Evolutionary conservation across 2,113 vertebrate genomes (phyloP), one percentile per base, ranked within the genome.

Genomic region (Nothoprocta perdicaria): DNA sequence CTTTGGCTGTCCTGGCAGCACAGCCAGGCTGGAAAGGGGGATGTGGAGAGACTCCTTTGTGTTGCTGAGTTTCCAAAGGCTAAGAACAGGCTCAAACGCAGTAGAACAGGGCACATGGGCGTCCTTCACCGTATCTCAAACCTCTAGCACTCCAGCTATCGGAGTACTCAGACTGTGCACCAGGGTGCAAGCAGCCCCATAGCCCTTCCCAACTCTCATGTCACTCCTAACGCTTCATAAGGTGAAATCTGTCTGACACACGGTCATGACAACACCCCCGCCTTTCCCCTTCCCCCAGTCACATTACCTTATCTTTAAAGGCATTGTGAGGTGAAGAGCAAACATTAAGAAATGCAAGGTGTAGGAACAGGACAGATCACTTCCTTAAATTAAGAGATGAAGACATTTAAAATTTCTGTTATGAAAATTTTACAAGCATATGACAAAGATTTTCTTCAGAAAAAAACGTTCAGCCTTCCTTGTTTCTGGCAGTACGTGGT

Each of bases 251-350:
- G 81, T 33, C 3, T 84, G 38, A 46, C 53, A 55, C 71, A 19
- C 6, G 38, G 41, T 55, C 16, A 31, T 0, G 31, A 74, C 62
- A 53, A 23, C 21, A 2, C 33, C 10, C 48, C 10, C 27, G 16
- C 14, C 5, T 50, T 27, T 55, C n/a, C 2, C 0, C 1, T 78
- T 86, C 57, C 8, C 40, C 12, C 13, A 45, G 2, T 14, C 31
- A 38, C 11, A 14, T 11, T 50, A 62, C 18, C 45, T 71, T 29
- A 35, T 10, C n/a, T 82, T 43, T 27, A 0, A 9, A 18, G 55
- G 29, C 60, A 53, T 31, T 52, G 9, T 40, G 22, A 8, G 1
- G 6, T 57, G 66, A 73, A 26, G 10, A 21, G 0, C 22, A 45
- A 84, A 68, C 12, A 65, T 2, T 3, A 76, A 76, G 68, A 84